These are phyloP conservation scores for Diogma glabrata DNA, from an alignment of 2,888 invertebrate genomes.

Conservation along the genomic window DNA sequence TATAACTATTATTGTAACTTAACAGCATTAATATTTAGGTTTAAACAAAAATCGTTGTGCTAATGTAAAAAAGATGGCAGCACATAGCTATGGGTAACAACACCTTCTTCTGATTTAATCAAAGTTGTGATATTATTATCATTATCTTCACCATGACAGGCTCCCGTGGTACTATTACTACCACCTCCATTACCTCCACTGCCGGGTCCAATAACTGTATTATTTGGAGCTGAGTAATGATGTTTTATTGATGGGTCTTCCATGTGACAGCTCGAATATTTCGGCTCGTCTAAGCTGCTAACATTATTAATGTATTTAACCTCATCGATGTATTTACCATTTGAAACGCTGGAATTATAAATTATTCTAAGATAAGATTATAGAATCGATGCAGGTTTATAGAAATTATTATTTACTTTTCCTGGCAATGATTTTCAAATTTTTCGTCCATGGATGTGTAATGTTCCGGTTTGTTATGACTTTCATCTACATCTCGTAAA, in stretches of 20 bases:
- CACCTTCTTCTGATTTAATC: constrained; percentile 35
- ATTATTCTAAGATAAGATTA: neutral
- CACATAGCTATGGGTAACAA: constrained; percentile 35
- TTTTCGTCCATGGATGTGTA: constrained; percentile 39
- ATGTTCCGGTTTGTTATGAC: constrained; percentile 42
- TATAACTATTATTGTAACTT: neutral
- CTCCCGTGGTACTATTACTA: constrained; percentile 11
- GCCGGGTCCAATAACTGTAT: constrained; percentile 7
- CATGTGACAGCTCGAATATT: constrained; percentile 29
- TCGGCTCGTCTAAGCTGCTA: constrained; percentile 26
- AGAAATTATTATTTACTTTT: constrained; percentile 24
- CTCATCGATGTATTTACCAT: constrained; percentile 35
- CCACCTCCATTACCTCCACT: constrained; percentile 5
- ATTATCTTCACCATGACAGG: constrained; percentile 20
- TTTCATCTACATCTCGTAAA: constrained; percentile 26
- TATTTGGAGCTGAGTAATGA: constrained; percentile 17
- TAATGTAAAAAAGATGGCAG: constrained; percentile 39
- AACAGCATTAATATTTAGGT: neutral
- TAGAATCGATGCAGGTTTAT: neutral
- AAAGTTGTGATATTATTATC: constrained; percentile 29
- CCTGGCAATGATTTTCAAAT: constrained; percentile 30
- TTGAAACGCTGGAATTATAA: constrained; percentile 20
- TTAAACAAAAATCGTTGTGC: constrained; percentile 16
- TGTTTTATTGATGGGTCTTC: constrained; percentile 19
- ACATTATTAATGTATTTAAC: constrained; percentile 31